Evolutionary conservation across 1,140 invertebrate species (phyloP), one percentile per base, ranked within the genome.

Genomic region (Conus betulinus): DNA sequence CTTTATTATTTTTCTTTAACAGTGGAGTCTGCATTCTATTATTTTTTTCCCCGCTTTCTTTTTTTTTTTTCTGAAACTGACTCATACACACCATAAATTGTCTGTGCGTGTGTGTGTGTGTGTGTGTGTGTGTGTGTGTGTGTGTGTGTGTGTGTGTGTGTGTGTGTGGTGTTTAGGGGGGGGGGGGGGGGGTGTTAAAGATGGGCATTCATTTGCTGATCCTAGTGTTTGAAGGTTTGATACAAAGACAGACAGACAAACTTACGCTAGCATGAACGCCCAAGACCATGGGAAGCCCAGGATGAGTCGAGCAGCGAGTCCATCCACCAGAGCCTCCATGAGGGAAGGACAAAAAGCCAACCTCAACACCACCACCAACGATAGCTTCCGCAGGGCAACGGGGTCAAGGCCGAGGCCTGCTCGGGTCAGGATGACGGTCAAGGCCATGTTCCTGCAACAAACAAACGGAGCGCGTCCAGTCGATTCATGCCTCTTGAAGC

Each of bases 341-440:
- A 97, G 92, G 97, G 98, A 99, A 0, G 98, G 98, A 52, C 97
- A 95, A 78, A 99, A 96, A 27, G 98, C 98, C 20, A 99, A 94
- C 93, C 97, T n/a, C n/a, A n/a, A n/a, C n/a, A 98, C 4, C 97
- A 97, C 94, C 53, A 92, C 92, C 82, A 91, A 92, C 23, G 94
- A 95, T 88, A 98, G 96, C 92, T 97, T 97, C 94, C 97, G 97
- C 93, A 99, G 96, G 23, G 97, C 98, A 76, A 96, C 95, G 15
- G 5, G 97, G 94, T 99, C 98, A 90, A 99, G 96, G 93, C 98
- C 98, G 89, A 99, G 96, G 7, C 98, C 99, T 89, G 98, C 99
- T 95, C 98, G 96, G 53, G 97, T 97, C 90, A 99, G 95, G 93
- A 99, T 99, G 78, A 99, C 97, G 11, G 98, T 97, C 91, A 99